These are phyloP conservation scores for Redunca redunca DNA, from an alignment of 2,113 vertebrate species.

Conservation along the genomic window DNA sequence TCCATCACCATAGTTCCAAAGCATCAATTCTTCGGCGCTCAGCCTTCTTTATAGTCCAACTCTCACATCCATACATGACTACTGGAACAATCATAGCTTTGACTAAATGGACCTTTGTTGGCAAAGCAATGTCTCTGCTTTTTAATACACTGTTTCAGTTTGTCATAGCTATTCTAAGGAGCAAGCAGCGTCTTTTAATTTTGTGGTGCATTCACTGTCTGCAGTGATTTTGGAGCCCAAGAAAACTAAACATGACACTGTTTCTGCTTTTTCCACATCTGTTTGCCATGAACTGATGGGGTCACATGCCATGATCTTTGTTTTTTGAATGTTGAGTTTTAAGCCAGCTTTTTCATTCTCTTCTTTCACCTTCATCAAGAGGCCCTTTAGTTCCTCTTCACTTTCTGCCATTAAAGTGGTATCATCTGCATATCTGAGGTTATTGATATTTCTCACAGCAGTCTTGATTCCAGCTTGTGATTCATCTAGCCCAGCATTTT, in stretches of 20 bases:
- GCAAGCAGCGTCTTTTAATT: not conserved
- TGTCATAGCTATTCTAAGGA: not conserved
- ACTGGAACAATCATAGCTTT: not conserved
- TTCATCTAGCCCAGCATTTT: not conserved
- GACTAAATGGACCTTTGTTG: not conserved
- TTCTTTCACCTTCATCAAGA: not conserved
- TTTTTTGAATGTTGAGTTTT: not conserved
- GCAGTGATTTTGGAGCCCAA: not conserved
- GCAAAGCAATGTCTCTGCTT: not conserved
- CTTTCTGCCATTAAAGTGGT: not conserved
- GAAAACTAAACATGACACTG: not conserved
- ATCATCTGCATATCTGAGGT: not conserved
- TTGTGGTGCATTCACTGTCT: not conserved
- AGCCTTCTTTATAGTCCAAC: not conserved
- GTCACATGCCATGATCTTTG: not conserved
- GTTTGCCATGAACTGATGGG: not conserved
- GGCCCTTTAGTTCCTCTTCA: not conserved
- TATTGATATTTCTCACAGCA: not conserved
- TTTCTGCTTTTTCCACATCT: not conserved
- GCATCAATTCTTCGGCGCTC: not conserved
- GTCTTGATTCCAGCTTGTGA: not conserved
- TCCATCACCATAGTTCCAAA: not conserved
- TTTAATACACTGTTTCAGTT: not conserved
- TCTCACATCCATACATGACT: not conserved
- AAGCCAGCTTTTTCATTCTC: not conserved